Evolutionary conservation across 2,888 invertebrate species (phyloP), one percentile per base, ranked within the genome.

Genomic region (Neocrepidodera transversa): DNA sequence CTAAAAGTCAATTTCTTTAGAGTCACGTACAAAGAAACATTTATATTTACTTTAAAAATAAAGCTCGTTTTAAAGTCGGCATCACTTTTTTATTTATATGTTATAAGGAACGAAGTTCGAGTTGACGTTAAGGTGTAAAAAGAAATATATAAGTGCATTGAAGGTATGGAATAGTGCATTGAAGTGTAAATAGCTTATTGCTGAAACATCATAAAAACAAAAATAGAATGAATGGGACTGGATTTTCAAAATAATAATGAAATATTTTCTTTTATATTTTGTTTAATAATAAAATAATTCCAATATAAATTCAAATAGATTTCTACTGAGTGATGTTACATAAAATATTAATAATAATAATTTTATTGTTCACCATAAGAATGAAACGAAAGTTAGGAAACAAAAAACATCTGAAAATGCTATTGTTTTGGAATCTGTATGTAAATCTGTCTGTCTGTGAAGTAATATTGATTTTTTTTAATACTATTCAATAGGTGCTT

Each of bases 111-210:
- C 35, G 35, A 35, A 35, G 26, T 52, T 42, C 49, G 38, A 40
- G 49, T 32, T 35, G 38, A 53, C 47, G 53, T 57, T 61, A 42
- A 30, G 49, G 57, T 56, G 38, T 48, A 57, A 61, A 48, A 53
- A 42, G 43, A 53, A 61, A 56, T 57, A 38, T 61, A 16, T 47
- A 49, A 48, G 43, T 57, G 52, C 52, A 51, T 53, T 52, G 62
- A 67, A 68, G 69, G 68, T 68, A 68, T 23, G 66, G 64, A 38
- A 49, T 48, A 36, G 38, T 6, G 49, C 57, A 57, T 42, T 49
- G 57, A 53, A 57, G 60, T 57, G 57, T 57, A 57, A 61, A 61
- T 61, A 53, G 57, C 57, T 61, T 61, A 57, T 61, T 57, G 48
- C 56, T 57, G 30, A 32, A 56, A 50, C 28, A 49, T 57, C 49